phyloP scores from a whole-genome alignment of 2,888 invertebrate genomes.

The Tachina fera region DNA sequence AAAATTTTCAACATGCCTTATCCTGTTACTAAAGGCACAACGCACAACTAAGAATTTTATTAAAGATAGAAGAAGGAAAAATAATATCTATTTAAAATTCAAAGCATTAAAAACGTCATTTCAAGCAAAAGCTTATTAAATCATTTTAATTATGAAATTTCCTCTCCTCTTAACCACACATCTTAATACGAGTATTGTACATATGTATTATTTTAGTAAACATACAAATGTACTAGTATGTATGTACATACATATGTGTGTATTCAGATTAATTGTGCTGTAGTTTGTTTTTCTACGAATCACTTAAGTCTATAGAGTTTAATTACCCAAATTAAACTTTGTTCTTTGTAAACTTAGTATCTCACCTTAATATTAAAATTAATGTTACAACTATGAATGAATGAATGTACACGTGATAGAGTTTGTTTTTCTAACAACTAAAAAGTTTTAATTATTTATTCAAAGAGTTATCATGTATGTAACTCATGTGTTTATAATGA shows the following conservation, averaged over 20 bases:
- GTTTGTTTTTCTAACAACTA: neutral
- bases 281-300: neutral
- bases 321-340: slow-evolving; percentile 36
- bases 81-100: slow-evolving; percentile 1
- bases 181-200: neutral
- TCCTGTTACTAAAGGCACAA: neutral
- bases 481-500: neutral
- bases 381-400: neutral
- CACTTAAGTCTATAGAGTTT: slow-evolving; percentile 9
- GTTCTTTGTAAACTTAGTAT: slow-evolving; percentile 10
- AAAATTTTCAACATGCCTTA: neutral
- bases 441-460: slow-evolving; percentile 1
- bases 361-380: neutral
- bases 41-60: neutral
- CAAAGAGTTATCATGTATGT: neutral
- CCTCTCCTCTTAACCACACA: neutral
- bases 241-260: neutral
- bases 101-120: neutral
- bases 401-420: neutral
- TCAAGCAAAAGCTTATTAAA: neutral
- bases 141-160: slow-evolving; percentile 4
- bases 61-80: neutral
- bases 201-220: too few species aligned
- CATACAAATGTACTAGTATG: neutral
- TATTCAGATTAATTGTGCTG: neutral